Conservation (phyloP, 2,888 invertebrate genomes). For the Hypena proboscidalis region DNA sequence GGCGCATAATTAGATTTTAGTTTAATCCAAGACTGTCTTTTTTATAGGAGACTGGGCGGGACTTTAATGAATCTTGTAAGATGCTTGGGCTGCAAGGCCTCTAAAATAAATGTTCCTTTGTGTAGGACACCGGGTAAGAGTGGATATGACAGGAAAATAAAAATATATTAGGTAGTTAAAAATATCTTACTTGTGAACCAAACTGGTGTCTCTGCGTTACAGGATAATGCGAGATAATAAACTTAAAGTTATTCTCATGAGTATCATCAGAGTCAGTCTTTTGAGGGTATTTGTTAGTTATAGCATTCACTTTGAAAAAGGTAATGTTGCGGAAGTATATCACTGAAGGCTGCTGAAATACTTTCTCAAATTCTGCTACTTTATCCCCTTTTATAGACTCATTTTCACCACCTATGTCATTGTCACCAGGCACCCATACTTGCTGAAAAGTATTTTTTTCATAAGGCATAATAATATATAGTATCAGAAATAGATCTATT, state of each 20-base stretch:
- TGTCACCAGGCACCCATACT: conserved; percentile 97
- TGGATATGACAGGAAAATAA: too few species aligned
- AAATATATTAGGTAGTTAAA: too few species aligned
- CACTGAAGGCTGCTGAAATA: conserved; percentile 89
- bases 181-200: conserved; percentile 68
- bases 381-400: conserved; percentile 89
- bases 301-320: conserved; percentile 91
- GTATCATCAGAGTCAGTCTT: conserved; percentile 54
- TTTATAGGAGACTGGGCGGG: too few species aligned
- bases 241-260: conserved; percentile 79
- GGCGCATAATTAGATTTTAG: too few species aligned
- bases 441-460: conserved; percentile 78
- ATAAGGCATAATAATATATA: background rate
- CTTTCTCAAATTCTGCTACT: conserved; percentile 89
- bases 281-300: conserved; percentile 87
- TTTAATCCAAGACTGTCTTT: too few species aligned
- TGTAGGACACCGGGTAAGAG: too few species aligned
- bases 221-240: conserved; percentile 91
- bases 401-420: conserved; percentile 98
- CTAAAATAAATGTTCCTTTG: too few species aligned
- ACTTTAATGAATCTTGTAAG: too few species aligned
- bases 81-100: too few species aligned
- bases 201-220: conserved; percentile 66
- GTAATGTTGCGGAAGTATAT: conserved; percentile 86
- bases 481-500: too few species aligned